Conservation (phyloP, 2,113 vertebrate species). For the Daubentonia madagascariensis region DNA sequence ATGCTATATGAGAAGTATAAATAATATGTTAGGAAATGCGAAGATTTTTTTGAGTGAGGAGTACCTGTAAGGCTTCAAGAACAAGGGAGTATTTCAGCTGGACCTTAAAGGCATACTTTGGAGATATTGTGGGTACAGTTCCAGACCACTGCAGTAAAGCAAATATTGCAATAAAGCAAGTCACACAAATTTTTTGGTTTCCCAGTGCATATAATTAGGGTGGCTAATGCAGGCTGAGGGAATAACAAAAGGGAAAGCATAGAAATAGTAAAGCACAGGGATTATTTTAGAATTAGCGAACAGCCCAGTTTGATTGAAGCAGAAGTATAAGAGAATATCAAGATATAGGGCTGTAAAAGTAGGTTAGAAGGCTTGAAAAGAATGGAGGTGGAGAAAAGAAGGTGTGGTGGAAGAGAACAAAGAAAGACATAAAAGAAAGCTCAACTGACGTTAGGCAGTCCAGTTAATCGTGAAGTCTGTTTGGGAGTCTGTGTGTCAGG, state of each 20-base stretch:
- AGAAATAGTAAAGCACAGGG: neutral
- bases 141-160: neutral
- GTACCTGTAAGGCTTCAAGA: neutral
- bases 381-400: neutral
- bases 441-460: neutral
- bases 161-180: neutral
- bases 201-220: neutral
- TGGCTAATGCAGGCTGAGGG: neutral
- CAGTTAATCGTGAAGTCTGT: neutral
- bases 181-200: neutral
- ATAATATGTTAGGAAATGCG: neutral
- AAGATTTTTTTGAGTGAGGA: neutral
- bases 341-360: neutral
- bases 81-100: neutral
- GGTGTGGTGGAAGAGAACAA: neutral
- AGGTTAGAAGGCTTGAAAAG: neutral
- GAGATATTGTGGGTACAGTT: neutral
- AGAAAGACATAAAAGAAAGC: neutral
- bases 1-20: neutral
- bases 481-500: neutral
- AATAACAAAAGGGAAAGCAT: neutral
- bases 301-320: neutral
- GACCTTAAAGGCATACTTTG: neutral
- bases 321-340: neutral
- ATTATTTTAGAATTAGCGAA: neutral